Base-by-base conservation (phyloP, 2,797 vertebrate genomes). In the Lycodopsis pacificus region DNA sequence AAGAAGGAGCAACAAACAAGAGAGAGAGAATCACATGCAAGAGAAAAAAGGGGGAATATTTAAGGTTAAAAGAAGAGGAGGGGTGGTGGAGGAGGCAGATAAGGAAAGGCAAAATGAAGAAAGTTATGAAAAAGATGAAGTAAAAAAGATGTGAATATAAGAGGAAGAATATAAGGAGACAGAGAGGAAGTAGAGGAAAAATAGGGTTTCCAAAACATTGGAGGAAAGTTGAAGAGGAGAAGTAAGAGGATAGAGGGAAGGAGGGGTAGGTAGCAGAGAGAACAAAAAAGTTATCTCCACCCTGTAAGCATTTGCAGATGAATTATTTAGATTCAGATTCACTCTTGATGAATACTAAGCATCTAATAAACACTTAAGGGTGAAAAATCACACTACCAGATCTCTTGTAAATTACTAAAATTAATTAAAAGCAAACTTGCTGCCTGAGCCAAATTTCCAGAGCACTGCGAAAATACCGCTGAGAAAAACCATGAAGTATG, bases 341-440 rank as follows among this genome's bases (percentile, higher is more conserved):
- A 88, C 76, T 86, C 81, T 89, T 80, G 87, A 86, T 88, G 90
- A 91, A 93, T 86, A 92, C 91, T 92, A 92, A 92, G 90, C 84
- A 92, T 88, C 86, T 84, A 91, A 91, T 86, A 91, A 91, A 93
- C 89, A 91, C 84, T 89, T 86, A 90, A 91, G 91, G 93, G 92
- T 91, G 90, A 88, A 91, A 93, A 91, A 90, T 85, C 79, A 88
- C 92, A 92, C 91, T 77, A 89, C 78, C 79, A 92, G 90, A 93
- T 92, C 79, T 88, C 56, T 71, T 63, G 54, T 54, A 88, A 84
- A 88, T 84, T 44, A 75, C 75, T 86, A 57, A 72, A 59, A 88
- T 90, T 91, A 88, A 91, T 92, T 92, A 82, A 91, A 89, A 89
- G 85, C 79, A 89, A 91, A 91, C 77, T 89, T 88, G 87, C 87